A percentile compares a stretch with the other conserved stretches of the same genome.
phyloP scores from a whole-genome alignment of 2,888 invertebrate species.

The Cheilosia impressa region DNA sequence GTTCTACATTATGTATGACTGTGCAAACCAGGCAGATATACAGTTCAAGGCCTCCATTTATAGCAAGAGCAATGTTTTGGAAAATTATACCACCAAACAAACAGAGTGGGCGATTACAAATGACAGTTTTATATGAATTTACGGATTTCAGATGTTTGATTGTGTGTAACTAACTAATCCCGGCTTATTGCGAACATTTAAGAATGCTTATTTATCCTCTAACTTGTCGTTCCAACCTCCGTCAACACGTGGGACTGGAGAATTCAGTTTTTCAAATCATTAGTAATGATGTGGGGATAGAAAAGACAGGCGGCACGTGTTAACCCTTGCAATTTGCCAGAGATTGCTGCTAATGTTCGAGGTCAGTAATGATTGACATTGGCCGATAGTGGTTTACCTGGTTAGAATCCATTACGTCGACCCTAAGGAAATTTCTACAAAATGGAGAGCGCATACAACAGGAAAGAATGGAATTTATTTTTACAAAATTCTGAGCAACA shows the following conservation, averaged over 20 bases:
- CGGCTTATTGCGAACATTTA: background rate
- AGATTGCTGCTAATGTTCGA: background rate
- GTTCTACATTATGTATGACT: too few species aligned
- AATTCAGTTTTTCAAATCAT: slow-evolving; percentile 2
- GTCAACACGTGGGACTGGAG: background rate
- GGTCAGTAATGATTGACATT: background rate
- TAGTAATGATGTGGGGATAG: background rate
- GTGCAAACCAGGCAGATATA: background rate
- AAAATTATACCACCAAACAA: background rate
- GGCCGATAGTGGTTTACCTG: background rate
- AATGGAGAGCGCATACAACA: too few species aligned
- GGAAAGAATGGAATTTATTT: too few species aligned
- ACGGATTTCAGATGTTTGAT: background rate
- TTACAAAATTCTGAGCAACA: too few species aligned
- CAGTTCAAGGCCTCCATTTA: background rate
- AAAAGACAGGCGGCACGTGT: background rate
- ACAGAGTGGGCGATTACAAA: background rate
- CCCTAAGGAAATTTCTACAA: background rate
- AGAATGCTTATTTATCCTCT: background rate
- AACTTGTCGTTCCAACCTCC: background rate
- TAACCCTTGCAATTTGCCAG: background rate
- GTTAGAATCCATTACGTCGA: too few species aligned
- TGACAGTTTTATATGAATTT: background rate
- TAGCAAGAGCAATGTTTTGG: background rate
- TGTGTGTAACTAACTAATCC: background rate